These are phyloP conservation scores for Pelagia noctiluca DNA, from an alignment of 30 jellyfish, hydroid and myxozoan genomes.

Conservation along the genomic window DNA sequence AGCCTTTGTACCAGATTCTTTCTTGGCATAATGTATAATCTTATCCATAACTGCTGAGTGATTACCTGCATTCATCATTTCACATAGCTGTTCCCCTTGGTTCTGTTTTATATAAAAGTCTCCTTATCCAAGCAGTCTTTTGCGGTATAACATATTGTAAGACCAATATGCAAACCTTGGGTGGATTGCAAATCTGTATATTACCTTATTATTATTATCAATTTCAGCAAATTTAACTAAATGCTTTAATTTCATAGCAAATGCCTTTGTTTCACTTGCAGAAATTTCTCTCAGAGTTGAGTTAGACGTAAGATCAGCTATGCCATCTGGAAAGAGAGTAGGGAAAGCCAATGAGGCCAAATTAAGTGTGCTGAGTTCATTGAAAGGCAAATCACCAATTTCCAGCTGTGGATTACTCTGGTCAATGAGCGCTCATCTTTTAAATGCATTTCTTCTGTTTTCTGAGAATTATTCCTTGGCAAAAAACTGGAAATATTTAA, in stretches of 20 bases:
- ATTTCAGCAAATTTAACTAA: constrained; percentile 57
- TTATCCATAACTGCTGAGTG: constrained; percentile 27
- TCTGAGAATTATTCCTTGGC: constrained; percentile 23
- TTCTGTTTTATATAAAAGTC: constrained; percentile 48
- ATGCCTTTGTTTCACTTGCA: constrained; percentile 21
- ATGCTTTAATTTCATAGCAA: constrained; percentile 53
- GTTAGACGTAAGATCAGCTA: constrained; percentile 49
- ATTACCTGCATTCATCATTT: constrained; percentile 36
- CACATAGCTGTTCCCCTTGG: constrained; percentile 43
- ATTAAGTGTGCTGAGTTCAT: constrained; percentile 39
- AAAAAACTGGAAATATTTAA: constrained; percentile 51
- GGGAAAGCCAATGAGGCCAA: constrained; percentile 59
- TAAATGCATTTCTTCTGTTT: constrained; percentile 28
- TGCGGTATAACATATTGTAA: constrained; percentile 57
- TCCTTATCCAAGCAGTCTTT: constrained; percentile 59
- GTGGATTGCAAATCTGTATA: constrained; percentile 65
- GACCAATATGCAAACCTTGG: constrained; percentile 70
- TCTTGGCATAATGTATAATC: constrained; percentile 54
- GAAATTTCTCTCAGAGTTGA: constrained; percentile 20
- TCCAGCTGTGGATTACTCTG: constrained; percentile 12
- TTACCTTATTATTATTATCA: background rate
- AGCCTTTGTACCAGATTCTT: constrained; percentile 53
- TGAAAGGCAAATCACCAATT: constrained; percentile 38
- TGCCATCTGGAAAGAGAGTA: constrained; percentile 46
- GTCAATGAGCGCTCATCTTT: constrained; percentile 41